phyloP scores from a whole-genome alignment of 2,888 invertebrate genomes.

The Aethes cnicana region DNA sequence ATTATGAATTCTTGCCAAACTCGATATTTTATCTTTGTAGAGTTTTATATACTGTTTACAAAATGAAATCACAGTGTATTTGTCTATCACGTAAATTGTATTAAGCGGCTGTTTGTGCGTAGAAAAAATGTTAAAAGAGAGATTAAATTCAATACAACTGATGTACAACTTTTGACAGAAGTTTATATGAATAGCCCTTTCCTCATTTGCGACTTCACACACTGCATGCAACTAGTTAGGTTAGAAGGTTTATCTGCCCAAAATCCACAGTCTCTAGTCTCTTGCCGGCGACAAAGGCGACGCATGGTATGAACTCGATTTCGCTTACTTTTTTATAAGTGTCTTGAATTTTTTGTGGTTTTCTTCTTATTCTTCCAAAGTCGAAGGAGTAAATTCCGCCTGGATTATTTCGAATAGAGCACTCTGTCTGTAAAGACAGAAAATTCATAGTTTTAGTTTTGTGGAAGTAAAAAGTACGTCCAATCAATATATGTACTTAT shows the following conservation, averaged over 20 bases:
- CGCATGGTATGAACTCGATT: constrained; percentile 69
- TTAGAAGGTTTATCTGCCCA: constrained; percentile 43
- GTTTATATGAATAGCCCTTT: constrained; percentile 49
- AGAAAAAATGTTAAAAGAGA: constrained; percentile 71
- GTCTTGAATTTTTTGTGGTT: constrained; percentile 51
- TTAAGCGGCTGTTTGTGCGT: constrained; percentile 77
- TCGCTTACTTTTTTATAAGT: constrained; percentile 64
- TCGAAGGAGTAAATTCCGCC: constrained; percentile 82
- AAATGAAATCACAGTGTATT: constrained; percentile 79
- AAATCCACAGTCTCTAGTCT: constrained; percentile 81
- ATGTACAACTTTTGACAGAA: constrained; percentile 73
- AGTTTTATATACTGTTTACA: constrained; percentile 81
- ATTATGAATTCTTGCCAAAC: constrained; percentile 79
- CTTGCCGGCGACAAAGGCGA: constrained; percentile 81
- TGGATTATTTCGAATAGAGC: constrained; percentile 77
- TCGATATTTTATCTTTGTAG: constrained; percentile 81
- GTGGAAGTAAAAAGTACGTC: too few relatives aligned
- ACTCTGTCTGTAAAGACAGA: constrained; percentile 75
- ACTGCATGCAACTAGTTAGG: constrained; percentile 1
- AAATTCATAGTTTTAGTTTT: too few relatives aligned
- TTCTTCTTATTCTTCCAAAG: constrained; percentile 74
- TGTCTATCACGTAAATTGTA: constrained; percentile 76
- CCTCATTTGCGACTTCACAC: too few relatives aligned
- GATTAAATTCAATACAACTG: constrained; percentile 78
- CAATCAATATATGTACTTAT: too few relatives aligned